phyloP scores from a whole-genome alignment of 2,113 vertebrate genomes.

The Osmerus eperlanus region DNA sequence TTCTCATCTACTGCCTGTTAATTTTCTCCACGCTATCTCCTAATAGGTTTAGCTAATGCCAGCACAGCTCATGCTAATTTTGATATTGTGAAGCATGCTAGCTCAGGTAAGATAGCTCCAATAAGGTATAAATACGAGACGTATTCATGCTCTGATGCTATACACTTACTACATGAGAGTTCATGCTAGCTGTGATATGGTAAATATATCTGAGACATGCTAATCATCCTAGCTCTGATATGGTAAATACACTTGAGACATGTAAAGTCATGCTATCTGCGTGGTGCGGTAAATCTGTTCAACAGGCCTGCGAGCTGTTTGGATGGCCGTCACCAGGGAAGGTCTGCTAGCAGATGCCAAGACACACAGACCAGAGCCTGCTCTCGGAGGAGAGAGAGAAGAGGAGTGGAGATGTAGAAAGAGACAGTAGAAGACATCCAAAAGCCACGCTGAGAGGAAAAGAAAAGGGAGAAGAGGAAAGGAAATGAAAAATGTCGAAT shows the following conservation, averaged over 20 bases:
- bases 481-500: too few species aligned
- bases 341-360: constrained; percentile 3
- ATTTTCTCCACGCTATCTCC: not conserved
- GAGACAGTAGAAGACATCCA: not conserved
- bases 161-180: too few species aligned
- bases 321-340: constrained; percentile 10
- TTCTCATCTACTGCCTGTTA: not conserved
- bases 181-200: not conserved
- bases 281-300: not conserved
- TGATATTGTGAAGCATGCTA: not conserved
- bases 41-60: too few species aligned
- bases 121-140: too few species aligned
- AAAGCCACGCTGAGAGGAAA: not conserved
- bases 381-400: not conserved
- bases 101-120: too few species aligned
- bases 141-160: too few species aligned
- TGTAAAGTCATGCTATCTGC: not conserved
- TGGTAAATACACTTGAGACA: not conserved
- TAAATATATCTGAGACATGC: not conserved
- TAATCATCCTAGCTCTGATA: not conserved
- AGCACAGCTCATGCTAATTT: not conserved
- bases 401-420: not conserved
- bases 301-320: constrained; percentile 17
- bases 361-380: constrained; percentile 4
- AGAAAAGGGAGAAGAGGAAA: not conserved